Evolutionary conservation across 2,113 vertebrate genomes (phyloP), one percentile per base, ranked within the genome.

Genomic region (Tamias sibiricus): DNA sequence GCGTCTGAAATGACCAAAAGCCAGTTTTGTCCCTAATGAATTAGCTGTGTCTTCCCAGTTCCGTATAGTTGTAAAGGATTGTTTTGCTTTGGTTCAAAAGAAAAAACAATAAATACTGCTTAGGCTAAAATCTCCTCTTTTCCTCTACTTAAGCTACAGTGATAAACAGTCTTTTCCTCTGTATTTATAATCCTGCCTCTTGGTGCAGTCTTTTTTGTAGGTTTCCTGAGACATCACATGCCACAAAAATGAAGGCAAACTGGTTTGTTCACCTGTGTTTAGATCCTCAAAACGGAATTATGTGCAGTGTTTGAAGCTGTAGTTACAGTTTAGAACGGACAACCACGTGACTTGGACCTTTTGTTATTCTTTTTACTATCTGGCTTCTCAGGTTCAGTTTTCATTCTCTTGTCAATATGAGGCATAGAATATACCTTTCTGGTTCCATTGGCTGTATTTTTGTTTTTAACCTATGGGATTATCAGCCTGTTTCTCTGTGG

Each of bases 161-260:
- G 89, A 92, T 92, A 82, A 91, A 90, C 71, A 72, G 1, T 77
- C 66, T 87, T 97, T 95, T 79, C 32, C 26, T 83, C 85, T 74
- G 52, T 89, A 32, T 66, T 96, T 88, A 66, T 91, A 90, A 94
- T 87, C 75, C 77, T 91, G 0, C 81, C 68, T 95, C n/a, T 69
- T 91, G 80, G 40, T 75, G 13, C n/a, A 71, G 91, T 94, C 95
- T 95, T 96, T 95, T 96, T 86, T 88, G 87, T 96, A 88, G 90
- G 35, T 96, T 97, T 98, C 82, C 80, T 94, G 49, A 94, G 95
- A 64, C 72, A 95, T 77, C 90, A 87, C 97, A 79, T 97, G 97
- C 77, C 87, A 80, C 95, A 98, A 95, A 97, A 98, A 98, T 97
- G 98, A 98, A 97, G 98, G 62, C 95, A 95, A 57, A 98, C 97